Evolutionary conservation across 1,140 invertebrate species (phyloP), one percentile per base, ranked within the genome.

Genomic region (Forficula auricularia): DNA sequence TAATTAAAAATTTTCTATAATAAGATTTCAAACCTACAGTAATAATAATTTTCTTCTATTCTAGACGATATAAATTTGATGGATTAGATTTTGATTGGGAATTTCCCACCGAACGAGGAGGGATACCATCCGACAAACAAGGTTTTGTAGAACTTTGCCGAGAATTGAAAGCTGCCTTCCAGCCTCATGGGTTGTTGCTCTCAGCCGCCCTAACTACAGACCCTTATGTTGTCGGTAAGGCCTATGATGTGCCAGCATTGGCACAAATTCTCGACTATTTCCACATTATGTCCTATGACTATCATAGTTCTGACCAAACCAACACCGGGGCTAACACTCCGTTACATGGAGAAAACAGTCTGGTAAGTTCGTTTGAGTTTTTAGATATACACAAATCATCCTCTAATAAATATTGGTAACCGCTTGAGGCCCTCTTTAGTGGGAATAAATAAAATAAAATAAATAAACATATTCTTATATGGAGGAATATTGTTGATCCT

Each of bases 271-370:
- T 90, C 10, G 83, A 91, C 60, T 79, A 77, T 33, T 72, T 94
- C 15, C 84, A 89, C 51, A 69, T 91, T 47, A 89, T 90, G 85
- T 77, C 77, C 43, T 91, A 90, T 54, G 86, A 92, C 62, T 89
- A 86, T 60, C 83, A 89, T 51, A 84, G 84, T 3, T 67, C 74
- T 3, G 90, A 84, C 82, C 80, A 89, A 50, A 64, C 62, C 0
- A 66, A 64, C 36, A 76, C 83, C 1, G 77, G 79, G 1, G 72
- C 79, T 15, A 87, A 87, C 54, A 73, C 82, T 46, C 60, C 18
- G 42, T 51, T 44, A 56, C 62, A 27, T 27, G 22, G 22, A 27
- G 10, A 27, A 4, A 4, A 4, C 4, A 27, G 22, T 27, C 10
- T 27, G 4, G 22, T 27, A 27, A 27, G 22, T 27, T n/a, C n/a